Base-by-base conservation (phyloP, 1,140 invertebrate genomes). In the Caerostris extrusa region DNA sequence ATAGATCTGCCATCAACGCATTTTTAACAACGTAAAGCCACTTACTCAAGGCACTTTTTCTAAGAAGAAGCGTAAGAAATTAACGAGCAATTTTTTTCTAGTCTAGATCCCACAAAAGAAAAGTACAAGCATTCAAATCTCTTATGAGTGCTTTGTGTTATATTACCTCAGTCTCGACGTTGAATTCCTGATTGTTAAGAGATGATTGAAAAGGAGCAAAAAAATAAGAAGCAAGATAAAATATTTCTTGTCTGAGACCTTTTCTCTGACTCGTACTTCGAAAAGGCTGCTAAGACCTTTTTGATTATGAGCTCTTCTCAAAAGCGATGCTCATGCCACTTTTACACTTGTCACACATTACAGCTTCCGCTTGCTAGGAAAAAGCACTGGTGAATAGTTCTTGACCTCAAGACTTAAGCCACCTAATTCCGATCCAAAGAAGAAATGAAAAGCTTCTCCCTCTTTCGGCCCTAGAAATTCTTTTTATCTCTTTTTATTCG, bases 401-500 rank as follows among this genome's bases (percentile, higher is more conserved):
- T 71, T 71, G 69, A 71, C 69, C 69, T 71, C 69, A 71, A 71
- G 69, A 71, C 69, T 71, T 2, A 71, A 71, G 69, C 69, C 69
- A 71, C 69, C 69, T 71, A 83, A 83, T 83, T 57, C 81, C 56
- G 53, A 5, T 83, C 55, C 19, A 19, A 71, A 71, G 69, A 71
- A 71, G 69, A 71, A 71, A 71, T 71, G 19, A 71, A 71, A 71
- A 71, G 19, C 67, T 64, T 64, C 61, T 64, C 61, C 61, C 61
- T 64, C 61, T 64, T 64, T 64, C 61, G 17, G 61, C 61, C 67
- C 19, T 34, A 34, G 34, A 34, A 34, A 34, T 34, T 34, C 34
- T 34, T 71, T 71, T 71, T 71, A 71, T 71, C 60, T 50, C 60
- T 87, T 64, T 87, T 87, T 57, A 87, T 53, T 56, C 61, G 69